Evolutionary conservation across 2,113 vertebrate species (phyloP), one percentile per base, ranked within the genome.

Genomic region (Ciconia boyciana): DNA sequence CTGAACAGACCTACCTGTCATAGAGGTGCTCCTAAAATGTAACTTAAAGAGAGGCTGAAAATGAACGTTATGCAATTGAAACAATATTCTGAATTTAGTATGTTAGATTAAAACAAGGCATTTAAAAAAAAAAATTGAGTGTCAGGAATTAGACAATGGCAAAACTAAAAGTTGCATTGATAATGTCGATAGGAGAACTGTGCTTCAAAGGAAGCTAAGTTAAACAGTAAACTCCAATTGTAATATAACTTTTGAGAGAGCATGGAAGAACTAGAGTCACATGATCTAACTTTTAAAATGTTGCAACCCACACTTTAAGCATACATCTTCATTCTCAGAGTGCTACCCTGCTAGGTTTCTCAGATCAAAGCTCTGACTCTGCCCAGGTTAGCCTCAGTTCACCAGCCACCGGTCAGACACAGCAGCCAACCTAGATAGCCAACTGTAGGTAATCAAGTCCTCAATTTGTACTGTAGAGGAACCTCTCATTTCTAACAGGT

Each of bases 61-160:
- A 62, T 17, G 0, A 82, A 46, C 1, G 0, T 36, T 51, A 31
- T 0, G 5, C 39, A 88, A 17, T n/a, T 62, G 66, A 71, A 94
- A 65, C 20, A 21, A 20, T 49, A 58, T 90, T 90, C 61, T 71
- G 48, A 60, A 44, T 81, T 24, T n/a, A 8, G 7, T 26, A 26
- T 21, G 17, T 84, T 69, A 74, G 18, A 79, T 71, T 78, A 82
- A 74, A 87, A 28, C 19, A 65, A 43, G 52, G 44, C 13, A 20
- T 55, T 51, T n/a, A 8, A 11, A 49, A 72, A 60, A 49, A 49
- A 70, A 77, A 75, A 78, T 5, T 18, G 68, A 32, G 4, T n/a
- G 20, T 41, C 61, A n/a, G 31, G 36, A 92, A 31, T 29, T 29
- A 21, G 32, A 49, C 5, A 18, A 31, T 44, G 58, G 52, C 39